Evolutionary conservation across 2,888 invertebrate species (phyloP), one percentile per base, ranked within the genome.

Genomic region (Limnephilus lunatus): DNA sequence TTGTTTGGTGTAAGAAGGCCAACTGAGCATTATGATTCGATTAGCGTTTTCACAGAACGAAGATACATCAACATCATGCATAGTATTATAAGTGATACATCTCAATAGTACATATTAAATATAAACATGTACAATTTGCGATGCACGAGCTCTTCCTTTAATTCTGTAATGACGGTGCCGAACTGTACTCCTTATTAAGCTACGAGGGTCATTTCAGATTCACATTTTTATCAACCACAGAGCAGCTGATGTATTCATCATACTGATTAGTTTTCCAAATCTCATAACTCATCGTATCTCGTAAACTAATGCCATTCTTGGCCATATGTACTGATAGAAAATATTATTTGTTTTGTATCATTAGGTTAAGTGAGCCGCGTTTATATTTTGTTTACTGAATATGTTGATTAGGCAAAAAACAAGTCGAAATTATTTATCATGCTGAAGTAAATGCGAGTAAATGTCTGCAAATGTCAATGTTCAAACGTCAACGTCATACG

Each of bases 91-190:
- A 68, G 68, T 68, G 25, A n/a, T 68, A 68, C 68, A n/a, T 68
- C 68, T 68, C 68, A 68, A 9, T n/a, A n/a, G 68, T 68, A n/a
- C 25, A 68, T 68, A 68, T 68, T 68, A 68, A 68, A 68, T 68
- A 68, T 68, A 68, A 68, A 68, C 68, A 68, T 68, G 68, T 68
- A 68, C 68, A n/a, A 68, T 68, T 68, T 68, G 68, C 68, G 68
- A 25, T n/a, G 68, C 68, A 68, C 25, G 68, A 68, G 68, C 68
- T 68, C n/a, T 68, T 68, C 9, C 25, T n/a, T n/a, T 25, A 68
- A 25, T 3, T 35, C 83, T 35, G 25, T 83, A 32, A 25, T 32
- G 35, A 83, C 9, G 9, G 35, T 35, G 83, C 11, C 35, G 83
- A 35, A 14, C 35, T 35, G 9, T 83, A 83, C 35, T 35, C 83